Percentiles rank a stretch among this genome's conserved stretches.
phyloP scores from a whole-genome alignment of 2,797 vertebrate species.

The Gymnothorax reevesii region DNA sequence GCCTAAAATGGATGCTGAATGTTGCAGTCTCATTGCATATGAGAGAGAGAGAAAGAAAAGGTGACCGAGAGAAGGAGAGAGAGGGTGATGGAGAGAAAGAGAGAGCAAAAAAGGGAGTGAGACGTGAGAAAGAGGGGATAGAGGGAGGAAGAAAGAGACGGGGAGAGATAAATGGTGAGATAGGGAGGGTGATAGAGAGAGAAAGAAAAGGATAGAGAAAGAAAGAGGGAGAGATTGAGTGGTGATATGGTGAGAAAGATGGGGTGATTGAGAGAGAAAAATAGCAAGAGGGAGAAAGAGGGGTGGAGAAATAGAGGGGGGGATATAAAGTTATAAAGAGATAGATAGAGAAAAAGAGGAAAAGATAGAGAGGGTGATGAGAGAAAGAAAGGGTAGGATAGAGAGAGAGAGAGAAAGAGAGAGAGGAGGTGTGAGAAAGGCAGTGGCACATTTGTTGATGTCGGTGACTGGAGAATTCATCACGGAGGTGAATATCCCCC shows the following conservation, averaged over 20 bases:
- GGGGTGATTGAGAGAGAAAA: neutral
- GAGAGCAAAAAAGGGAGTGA: neutral
- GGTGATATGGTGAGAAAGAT: neutral
- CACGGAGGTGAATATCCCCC: conserved; percentile 30
- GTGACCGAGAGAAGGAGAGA: neutral
- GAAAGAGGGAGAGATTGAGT: neutral
- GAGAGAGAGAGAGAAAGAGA: neutral
- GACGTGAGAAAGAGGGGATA: neutral
- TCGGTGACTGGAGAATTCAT: conserved; percentile 18
- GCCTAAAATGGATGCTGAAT: neutral
- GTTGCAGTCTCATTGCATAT: neutral
- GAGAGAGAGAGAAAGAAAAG: neutral
- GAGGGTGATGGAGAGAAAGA: neutral
- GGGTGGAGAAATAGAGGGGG: no score
- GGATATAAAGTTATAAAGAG: neutral
- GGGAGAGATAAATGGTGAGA: neutral
- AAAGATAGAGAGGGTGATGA: neutral
- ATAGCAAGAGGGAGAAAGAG: neutral
- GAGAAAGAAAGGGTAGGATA: neutral
- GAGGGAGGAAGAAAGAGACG: neutral
- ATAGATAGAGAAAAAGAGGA: neutral
- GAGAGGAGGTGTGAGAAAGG: neutral
- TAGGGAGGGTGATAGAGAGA: neutral
- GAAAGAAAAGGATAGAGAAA: neutral
- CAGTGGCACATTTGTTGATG: no score